Evolutionary conservation across 2,888 invertebrate species (phyloP), one percentile per base, ranked within the genome.

Genomic region (Amiota minor): DNA sequence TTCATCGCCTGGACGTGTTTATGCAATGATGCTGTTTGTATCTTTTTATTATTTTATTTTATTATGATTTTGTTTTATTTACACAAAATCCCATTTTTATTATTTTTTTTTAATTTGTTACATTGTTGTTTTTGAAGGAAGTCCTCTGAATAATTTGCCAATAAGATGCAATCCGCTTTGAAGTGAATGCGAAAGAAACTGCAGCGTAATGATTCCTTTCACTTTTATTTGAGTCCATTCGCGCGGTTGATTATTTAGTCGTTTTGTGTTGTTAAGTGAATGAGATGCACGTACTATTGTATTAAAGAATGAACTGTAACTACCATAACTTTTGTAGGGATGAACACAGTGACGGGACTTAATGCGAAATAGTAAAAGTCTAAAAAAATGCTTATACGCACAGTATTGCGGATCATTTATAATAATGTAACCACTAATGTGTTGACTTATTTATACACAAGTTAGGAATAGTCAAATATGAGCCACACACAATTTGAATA

Each of bases 121-220:
- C 83, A 85, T 80, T 82, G 85, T 81, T 85, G 82, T 75, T 70
- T 76, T 71, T 69, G 77, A 45, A 65, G 82, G 75, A 76, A 78
- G 79, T 74, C 75, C 76, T 80, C 76, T 75, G 78, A 65, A 73
- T 74, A 69, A 75, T 65, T 64, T 65, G 65, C 68, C 74, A 65
- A 56, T 70, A 73, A 73, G 72, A 35, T 16, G 16, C 53, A 53
- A 53, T 16, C n/a, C n/a, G 9, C 14, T 16, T 16, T 16, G 53
- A 53, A 16, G 53, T n/a, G 14, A 53, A 14, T 14, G 53, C 16
- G n/a, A 53, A 14, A 16, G 53, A 81, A 85, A 79, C 79, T 83
- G 84, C 81, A 80, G 69, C 79, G 83, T 77, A 77, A 72, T 70
- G 80, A 72, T 73, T 83, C 85, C 85, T 83, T 83, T 85, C 85